phyloP scores from a whole-genome alignment of 2,888 invertebrate species.

The Camponotus fellah region DNA sequence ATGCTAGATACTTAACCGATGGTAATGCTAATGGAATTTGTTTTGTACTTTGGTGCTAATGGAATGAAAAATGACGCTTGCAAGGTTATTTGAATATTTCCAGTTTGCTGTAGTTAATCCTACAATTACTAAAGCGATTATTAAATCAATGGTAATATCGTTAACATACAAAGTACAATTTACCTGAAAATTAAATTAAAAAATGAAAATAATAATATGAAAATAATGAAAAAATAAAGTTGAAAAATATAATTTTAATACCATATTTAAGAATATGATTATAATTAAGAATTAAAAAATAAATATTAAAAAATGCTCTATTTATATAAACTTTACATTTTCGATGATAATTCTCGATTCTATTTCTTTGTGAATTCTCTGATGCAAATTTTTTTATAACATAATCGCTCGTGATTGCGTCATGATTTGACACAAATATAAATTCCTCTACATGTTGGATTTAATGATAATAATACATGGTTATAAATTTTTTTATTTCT shows the following conservation, averaged over 20 bases:
- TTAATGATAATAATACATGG: constrained; percentile 12
- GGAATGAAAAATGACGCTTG: background rate
- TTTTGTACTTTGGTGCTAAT: background rate
- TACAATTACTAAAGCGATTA: background rate
- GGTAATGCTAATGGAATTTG: background rate
- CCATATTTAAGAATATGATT: background rate
- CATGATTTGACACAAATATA: background rate
- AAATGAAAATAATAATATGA: no score
- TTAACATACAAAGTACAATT: background rate
- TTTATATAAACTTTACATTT: background rate
- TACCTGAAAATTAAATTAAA: background rate
- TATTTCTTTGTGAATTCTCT: background rate
- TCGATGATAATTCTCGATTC: constrained; percentile 7
- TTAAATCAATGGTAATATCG: background rate
- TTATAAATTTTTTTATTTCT: background rate
- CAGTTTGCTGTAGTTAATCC: background rate
- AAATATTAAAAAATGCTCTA: background rate
- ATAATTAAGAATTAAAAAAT: background rate
- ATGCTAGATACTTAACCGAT: background rate
- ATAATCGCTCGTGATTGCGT: constrained; percentile 2
- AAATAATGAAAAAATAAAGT: background rate
- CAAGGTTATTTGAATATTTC: background rate
- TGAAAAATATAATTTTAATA: background rate
- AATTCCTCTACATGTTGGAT: background rate
- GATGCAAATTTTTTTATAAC: background rate